Evolutionary conservation across 2,888 invertebrate species (phyloP).

Genomic region (Sericinus montela): DNA sequence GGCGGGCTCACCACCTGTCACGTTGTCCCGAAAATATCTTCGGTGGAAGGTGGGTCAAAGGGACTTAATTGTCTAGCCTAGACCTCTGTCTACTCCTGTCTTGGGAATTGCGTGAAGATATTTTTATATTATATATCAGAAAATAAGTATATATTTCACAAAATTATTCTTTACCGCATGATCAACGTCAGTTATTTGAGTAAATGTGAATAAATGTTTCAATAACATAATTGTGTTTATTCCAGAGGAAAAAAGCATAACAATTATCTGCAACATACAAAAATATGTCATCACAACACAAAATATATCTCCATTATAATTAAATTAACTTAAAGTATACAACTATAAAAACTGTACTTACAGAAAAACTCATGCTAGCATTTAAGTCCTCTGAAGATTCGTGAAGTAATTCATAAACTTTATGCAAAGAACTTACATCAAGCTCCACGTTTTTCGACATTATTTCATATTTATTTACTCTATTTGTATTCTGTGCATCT

Average conservation of each 20-base stretch:
- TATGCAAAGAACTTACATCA: conserved; percentile 13
- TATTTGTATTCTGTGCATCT: neutral
- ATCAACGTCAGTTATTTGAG: neutral
- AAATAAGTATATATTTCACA: too few species aligned
- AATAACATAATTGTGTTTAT: conserved; percentile 13
- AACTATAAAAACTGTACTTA: neutral
- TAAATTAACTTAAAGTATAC: too few species aligned
- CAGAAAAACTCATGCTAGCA: conserved; percentile 13
- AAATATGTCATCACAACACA: too few species aligned
- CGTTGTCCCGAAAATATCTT: too few species aligned
- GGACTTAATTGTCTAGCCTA: too few species aligned
- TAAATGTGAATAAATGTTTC: conserved; percentile 6
- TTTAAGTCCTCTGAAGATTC: conserved; percentile 9
- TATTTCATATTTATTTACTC: neutral
- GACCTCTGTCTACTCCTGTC: too few species aligned
- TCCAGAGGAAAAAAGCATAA: conserved; percentile 12
- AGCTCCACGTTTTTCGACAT: neutral
- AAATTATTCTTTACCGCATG: too few species aligned
- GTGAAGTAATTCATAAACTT: conserved; percentile 10
- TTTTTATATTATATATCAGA: too few species aligned
- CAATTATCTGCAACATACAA: conserved; percentile 10
- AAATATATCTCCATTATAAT: too few species aligned
- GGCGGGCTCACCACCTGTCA: too few species aligned
- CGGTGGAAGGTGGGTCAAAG: too few species aligned
- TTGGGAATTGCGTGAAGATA: too few species aligned